phyloP scores from a whole-genome alignment of 1,140 invertebrate genomes.

The Scaptomyza hsui region DNA sequence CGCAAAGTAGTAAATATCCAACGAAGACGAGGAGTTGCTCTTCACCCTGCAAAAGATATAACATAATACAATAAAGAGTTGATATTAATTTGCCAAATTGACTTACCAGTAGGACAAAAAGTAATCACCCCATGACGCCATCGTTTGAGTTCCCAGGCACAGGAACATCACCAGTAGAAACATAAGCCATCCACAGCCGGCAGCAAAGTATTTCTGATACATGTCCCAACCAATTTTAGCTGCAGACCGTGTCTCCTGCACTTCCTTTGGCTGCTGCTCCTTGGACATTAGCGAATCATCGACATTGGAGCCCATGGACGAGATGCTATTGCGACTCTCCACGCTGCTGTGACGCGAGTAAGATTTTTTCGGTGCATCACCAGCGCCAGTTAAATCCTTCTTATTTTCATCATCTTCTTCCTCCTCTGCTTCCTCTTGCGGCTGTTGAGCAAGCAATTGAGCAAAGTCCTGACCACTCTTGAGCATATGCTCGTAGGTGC shows the following conservation, averaged over 20 bases:
- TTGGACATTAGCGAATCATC: conserved; percentile 85
- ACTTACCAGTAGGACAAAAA: conserved; percentile 87
- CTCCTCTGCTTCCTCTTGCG: conserved; percentile 65
- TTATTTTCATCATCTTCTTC: neutral
- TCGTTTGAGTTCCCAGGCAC: conserved; percentile 86
- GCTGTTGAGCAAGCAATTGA: conserved; percentile 85
- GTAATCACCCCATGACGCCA: conserved; percentile 88
- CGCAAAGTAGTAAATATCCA: conserved; percentile 84
- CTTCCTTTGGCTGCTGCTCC: conserved; percentile 74
- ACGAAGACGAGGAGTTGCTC: conserved; percentile 43
- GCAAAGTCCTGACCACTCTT: conserved; percentile 87
- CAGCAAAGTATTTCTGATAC: conserved; percentile 87
- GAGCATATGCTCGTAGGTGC: conserved; percentile 87
- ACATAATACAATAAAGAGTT: neutral
- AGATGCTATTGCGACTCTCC: conserved; percentile 74
- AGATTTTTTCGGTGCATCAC: conserved; percentile 84
- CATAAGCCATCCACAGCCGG: conserved; percentile 85
- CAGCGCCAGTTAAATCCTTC: neutral
- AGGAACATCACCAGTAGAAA: conserved; percentile 83
- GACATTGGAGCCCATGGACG: conserved; percentile 84
- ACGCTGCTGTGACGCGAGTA: conserved; percentile 84
- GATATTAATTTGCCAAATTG: neutral
- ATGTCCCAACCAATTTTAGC: conserved; percentile 86
- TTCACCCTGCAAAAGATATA: conserved; percentile 84
- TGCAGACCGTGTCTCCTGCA: conserved; percentile 85